Conservation (phyloP, 2,888 invertebrate genomes). For the Coremacera marginata region DNA sequence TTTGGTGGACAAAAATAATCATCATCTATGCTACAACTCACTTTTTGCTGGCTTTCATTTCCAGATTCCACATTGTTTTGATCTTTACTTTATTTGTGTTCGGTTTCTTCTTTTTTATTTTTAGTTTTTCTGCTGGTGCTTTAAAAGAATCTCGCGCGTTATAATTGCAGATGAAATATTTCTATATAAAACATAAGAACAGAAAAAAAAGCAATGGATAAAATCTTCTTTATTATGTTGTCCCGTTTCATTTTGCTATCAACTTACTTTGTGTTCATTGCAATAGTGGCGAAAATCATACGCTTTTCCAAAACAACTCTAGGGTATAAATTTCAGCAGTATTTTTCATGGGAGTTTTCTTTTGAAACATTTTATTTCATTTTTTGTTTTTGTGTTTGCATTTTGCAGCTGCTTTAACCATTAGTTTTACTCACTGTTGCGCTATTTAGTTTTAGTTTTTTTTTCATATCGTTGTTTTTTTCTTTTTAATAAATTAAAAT, state of each 20-base stretch:
- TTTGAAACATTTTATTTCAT: not conserved
- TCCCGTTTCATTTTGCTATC: slow-evolving; percentile 20
- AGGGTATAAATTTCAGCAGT: slow-evolving; percentile 28
- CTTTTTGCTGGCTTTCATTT: slow-evolving; percentile 7
- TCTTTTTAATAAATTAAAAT: slow-evolving; percentile 67
- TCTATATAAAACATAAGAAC: not conserved
- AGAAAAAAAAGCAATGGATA: not conserved
- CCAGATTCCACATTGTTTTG: slow-evolving; percentile 1
- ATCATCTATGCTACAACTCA: not conserved
- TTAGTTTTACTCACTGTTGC: not conserved
- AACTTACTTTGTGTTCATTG: not conserved
- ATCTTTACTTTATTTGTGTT: not conserved
- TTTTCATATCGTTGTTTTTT: not conserved
- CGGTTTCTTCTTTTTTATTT: not conserved
- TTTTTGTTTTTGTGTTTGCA: not conserved
- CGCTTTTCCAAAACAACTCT: slow-evolving; percentile 9
- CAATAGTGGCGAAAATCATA: not conserved
- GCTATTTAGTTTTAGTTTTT: not conserved
- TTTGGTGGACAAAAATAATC: too few relatives aligned
- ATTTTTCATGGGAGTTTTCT: slow-evolving; percentile 26
- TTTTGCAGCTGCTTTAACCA: not conserved
- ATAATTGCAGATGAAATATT: slow-evolving; percentile 32
- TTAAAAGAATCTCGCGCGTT: not conserved
- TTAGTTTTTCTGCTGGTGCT: not conserved
- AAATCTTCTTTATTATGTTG: slow-evolving; percentile 29